Evolutionary conservation across 2,888 invertebrate genomes (phyloP).

Genomic region (Mesoligia furuncula): DNA sequence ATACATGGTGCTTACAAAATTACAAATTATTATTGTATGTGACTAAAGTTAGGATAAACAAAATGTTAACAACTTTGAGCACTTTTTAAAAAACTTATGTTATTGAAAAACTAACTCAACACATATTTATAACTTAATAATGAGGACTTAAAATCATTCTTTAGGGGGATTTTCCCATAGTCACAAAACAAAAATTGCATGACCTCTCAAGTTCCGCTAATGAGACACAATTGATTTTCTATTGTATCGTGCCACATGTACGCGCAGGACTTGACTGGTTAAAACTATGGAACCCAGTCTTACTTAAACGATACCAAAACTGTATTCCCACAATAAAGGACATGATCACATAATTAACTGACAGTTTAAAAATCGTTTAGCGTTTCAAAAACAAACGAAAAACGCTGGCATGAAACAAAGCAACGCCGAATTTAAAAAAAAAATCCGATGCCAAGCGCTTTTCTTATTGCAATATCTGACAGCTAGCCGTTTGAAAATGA

Average conservation of each 20-base stretch:
- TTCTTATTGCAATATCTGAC: slow-evolving; percentile 28
- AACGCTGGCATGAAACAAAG: slow-evolving; percentile 18
- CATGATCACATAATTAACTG: background rate
- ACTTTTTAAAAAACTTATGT: background rate
- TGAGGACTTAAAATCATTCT: background rate
- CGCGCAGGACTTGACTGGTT: too few species aligned
- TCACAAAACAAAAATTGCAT: too few species aligned
- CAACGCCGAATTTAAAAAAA: slow-evolving; percentile 11
- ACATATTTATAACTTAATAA: background rate
- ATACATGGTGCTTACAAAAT: too few species aligned
- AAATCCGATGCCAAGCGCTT: slow-evolving; percentile 21
- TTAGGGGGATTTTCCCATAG: too few species aligned
- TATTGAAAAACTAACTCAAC: background rate
- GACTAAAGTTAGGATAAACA: background rate
- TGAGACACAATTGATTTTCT: too few species aligned
- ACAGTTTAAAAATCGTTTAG: background rate
- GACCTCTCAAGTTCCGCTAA: too few species aligned
- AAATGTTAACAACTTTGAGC: background rate
- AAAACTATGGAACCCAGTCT: too few species aligned
- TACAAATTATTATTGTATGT: too few species aligned
- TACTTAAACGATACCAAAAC: background rate
- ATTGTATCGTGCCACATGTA: too few species aligned
- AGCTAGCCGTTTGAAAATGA: slow-evolving; percentile 23
- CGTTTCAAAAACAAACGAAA: slow-evolving; percentile 13
- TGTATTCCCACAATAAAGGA: background rate